Conservation (phyloP, 2,888 invertebrate species). For the Cephus sareptanus region DNA sequence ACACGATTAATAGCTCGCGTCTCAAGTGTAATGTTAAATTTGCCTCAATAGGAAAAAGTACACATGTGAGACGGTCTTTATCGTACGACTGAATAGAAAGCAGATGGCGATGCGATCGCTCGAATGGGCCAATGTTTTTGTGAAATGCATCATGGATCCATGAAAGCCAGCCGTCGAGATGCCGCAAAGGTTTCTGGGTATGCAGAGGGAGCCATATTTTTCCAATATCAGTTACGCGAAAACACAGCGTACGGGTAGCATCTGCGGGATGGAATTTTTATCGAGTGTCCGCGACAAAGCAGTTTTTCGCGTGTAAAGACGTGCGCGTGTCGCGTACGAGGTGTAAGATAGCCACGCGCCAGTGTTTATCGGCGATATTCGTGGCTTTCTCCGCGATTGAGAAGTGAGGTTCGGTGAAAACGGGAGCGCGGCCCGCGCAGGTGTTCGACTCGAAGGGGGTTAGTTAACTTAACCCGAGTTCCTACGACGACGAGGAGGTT, state of each 20-base stretch:
- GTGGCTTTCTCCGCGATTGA: slow-evolving; percentile 31
- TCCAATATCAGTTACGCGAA: slow-evolving; percentile 69
- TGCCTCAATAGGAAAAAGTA: neutral
- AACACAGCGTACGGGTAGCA: slow-evolving; percentile 55
- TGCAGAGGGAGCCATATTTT: slow-evolving; percentile 72
- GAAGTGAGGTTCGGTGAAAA: slow-evolving; percentile 43
- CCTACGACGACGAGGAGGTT: slow-evolving; percentile 26
- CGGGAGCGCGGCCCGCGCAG: slow-evolving; percentile 48
- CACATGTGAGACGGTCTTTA: slow-evolving; percentile 6
- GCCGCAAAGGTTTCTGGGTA: slow-evolving; percentile 70
- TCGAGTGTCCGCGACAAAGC: slow-evolving; percentile 27
- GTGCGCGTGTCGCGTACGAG: slow-evolving; percentile 25
- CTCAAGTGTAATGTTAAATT: neutral
- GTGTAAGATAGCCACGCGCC: slow-evolving; percentile 28
- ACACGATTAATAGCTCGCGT: slow-evolving; percentile 32
- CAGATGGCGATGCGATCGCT: slow-evolving; percentile 18
- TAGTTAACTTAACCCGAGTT: slow-evolving; percentile 54
- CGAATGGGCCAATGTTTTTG: slow-evolving; percentile 28
- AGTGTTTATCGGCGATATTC: slow-evolving; percentile 33
- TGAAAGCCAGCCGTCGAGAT: slow-evolving; percentile 50
- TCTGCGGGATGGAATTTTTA: slow-evolving; percentile 47
- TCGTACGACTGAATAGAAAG: slow-evolving; percentile 5
- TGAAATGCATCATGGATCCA: slow-evolving; percentile 43
- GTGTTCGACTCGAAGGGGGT: slow-evolving; percentile 50
- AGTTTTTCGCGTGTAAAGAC: slow-evolving; percentile 22